These are phyloP conservation scores for Scylla paramamosain DNA, from an alignment of 1,140 invertebrate genomes.

Conservation along the genomic window DNA sequence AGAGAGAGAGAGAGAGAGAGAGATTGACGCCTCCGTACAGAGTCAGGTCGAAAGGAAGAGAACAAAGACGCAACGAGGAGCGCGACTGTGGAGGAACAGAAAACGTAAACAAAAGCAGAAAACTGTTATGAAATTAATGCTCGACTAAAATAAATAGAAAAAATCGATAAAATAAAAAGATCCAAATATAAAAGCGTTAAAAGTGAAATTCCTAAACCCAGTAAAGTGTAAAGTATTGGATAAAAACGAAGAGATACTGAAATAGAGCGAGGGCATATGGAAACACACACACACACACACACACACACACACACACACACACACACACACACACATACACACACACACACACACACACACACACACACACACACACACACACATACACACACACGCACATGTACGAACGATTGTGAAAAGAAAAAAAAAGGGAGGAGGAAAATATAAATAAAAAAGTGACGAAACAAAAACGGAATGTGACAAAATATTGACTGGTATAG, in stretches of 20 bases:
- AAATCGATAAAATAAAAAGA: no score
- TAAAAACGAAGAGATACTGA: no score
- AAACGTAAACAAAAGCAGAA: not conserved
- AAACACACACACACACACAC: slow-evolving; percentile 11
- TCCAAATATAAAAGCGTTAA: no score
- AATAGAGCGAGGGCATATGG: not conserved
- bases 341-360: slow-evolving; percentile 23
- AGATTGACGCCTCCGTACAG: not conserved
- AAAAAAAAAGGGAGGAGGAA: no score
- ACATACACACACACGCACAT: not conserved
- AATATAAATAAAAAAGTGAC: no score
- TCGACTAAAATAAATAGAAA: no score
- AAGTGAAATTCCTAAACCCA: no score
- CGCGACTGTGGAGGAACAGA: not conserved
- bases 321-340: slow-evolving; percentile 37
- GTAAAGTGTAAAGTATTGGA: no score
- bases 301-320: slow-evolving; percentile 30
- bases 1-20: slow-evolving; percentile 38
- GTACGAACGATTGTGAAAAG: not conserved
- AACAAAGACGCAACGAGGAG: not conserved
- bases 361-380: slow-evolving; percentile 15
- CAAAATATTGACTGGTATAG: not conserved
- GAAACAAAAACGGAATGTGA: no score
- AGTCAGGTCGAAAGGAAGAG: not conserved
- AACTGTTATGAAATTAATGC: no score